Conservation (phyloP, 2,888 invertebrate genomes). For the Balanococcus diminutus region DNA sequence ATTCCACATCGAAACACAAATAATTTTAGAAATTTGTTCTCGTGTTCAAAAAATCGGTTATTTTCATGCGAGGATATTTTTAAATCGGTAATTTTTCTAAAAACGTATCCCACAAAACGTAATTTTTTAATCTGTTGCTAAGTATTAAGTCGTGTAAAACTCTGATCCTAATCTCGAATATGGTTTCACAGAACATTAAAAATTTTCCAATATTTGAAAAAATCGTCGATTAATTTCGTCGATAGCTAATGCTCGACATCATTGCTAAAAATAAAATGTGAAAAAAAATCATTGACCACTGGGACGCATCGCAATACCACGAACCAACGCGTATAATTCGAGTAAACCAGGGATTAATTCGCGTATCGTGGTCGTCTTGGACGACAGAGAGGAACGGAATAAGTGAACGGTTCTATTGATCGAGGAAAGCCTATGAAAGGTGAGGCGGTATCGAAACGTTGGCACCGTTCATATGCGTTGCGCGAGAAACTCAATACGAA, state of each 20-base stretch:
- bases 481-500: conserved; percentile 42
- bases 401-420: conserved; percentile 39
- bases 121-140: not conserved
- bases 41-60: not conserved
- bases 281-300: not conserved
- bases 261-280: not conserved
- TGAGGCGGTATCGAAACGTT: conserved; percentile 38
- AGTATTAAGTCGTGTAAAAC: not conserved
- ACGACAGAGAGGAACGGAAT: not conserved
- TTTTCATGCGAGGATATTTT: not conserved
- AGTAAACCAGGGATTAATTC: not conserved
- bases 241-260: not conserved
- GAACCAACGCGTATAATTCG: not conserved
- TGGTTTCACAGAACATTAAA: not conserved
- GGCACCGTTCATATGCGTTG: conserved; percentile 50
- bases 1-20: not conserved
- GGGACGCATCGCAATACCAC: not conserved
- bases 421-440: conserved; percentile 28
- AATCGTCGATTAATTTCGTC: not conserved
- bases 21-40: not conserved
- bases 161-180: not conserved
- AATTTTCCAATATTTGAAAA: not conserved
- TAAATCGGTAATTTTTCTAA: not conserved
- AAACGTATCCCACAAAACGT: not conserved
- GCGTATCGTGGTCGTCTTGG: not conserved